phyloP scores from a whole-genome alignment of 2,888 invertebrate genomes.

The Hofmannophila pseudospretella region DNA sequence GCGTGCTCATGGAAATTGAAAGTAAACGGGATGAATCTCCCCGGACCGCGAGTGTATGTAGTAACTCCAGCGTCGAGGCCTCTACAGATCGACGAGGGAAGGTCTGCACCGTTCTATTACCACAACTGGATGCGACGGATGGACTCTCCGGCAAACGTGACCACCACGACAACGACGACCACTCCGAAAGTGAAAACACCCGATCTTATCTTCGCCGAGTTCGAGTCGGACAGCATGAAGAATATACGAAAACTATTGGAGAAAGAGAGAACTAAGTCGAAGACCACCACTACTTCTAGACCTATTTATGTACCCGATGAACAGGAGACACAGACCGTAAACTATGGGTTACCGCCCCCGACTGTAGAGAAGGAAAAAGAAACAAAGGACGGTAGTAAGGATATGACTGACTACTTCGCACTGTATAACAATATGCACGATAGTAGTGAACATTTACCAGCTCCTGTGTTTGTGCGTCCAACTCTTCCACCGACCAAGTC shows the following conservation, averaged over 20 bases:
- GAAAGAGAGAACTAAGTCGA: conserved; percentile 42
- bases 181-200: conserved; percentile 46
- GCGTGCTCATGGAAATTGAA: conserved; percentile 34
- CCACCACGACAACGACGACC: conserved; percentile 32
- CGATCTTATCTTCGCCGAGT: conserved; percentile 69
- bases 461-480: conserved; percentile 40
- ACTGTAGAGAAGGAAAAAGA: conserved; percentile 17
- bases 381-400: conserved; percentile 24
- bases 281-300: conserved; percentile 26
- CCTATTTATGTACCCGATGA: conserved; percentile 60
- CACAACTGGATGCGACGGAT: conserved; percentile 66
- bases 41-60: conserved; percentile 62
- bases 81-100: conserved; percentile 36
- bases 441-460: conserved; percentile 20
- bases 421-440: conserved; percentile 51
- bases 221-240: conserved; percentile 51
- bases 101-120: conserved; percentile 63
- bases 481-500: conserved; percentile 15
- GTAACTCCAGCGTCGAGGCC: conserved; percentile 58
- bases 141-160: conserved; percentile 40
- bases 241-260: conserved; percentile 63
- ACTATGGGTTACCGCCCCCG: conserved; percentile 30
- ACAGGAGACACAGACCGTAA: conserved; percentile 25
- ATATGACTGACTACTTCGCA: conserved; percentile 49
- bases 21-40: conserved; percentile 38